Conservation (phyloP, 2,113 vertebrate genomes). For the Halcyon senegalensis region DNA sequence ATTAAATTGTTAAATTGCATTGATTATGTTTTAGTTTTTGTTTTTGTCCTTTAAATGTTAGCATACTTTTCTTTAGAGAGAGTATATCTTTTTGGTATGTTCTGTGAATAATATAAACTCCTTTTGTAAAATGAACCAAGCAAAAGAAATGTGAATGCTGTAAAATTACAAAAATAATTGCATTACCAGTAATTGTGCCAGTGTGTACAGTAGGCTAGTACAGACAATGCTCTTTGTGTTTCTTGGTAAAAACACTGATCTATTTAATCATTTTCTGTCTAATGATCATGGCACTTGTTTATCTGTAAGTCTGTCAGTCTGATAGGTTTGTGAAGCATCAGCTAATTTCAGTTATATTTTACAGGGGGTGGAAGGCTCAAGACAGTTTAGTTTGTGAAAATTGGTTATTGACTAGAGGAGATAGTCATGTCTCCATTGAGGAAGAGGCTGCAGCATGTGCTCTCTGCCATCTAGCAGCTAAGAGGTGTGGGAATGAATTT, state of each 20-base stretch:
- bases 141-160: neutral
- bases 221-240: neutral
- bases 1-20: neutral
- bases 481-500: neutral
- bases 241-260: neutral
- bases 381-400: neutral
- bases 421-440: neutral
- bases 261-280: neutral
- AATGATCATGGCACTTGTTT: neutral
- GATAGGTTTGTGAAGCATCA: neutral
- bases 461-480: neutral
- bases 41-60: neutral
- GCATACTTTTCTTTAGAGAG: neutral
- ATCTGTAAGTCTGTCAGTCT: neutral
- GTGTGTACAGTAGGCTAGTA: neutral
- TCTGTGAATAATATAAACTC: neutral
- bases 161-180: neutral
- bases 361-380: neutral
- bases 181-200: neutral
- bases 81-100: neutral
- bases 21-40: accelerated
- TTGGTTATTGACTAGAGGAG: neutral
- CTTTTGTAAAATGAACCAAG: neutral
- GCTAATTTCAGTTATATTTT: neutral
- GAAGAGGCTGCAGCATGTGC: neutral